Evolutionary conservation across 2,113 vertebrate species (phyloP).

Genomic region (Peromyscus californicus): DNA sequence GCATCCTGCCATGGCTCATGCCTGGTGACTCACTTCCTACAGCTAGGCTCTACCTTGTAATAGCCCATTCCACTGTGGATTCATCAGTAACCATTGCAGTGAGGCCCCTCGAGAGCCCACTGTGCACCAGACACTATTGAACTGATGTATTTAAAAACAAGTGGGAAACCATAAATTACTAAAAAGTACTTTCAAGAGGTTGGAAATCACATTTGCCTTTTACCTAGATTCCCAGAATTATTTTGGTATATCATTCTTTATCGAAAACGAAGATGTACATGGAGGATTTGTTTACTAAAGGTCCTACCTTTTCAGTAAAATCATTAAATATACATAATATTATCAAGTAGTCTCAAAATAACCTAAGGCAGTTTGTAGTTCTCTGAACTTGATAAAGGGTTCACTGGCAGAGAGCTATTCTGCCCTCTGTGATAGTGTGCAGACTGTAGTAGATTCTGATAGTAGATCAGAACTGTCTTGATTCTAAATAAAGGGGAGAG

Average conservation of each 20-base stretch:
- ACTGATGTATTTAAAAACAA: neutral
- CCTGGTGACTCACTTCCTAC: neutral
- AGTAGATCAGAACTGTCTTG: neutral
- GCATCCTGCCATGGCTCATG: neutral
- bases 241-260: neutral
- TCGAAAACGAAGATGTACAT: slow-evolving; percentile 13
- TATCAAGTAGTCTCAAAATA: neutral
- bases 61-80: neutral
- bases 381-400: slow-evolving; percentile 21
- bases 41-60: neutral
- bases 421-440: neutral
- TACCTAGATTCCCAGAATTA: neutral
- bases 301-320: slow-evolving; percentile 16
- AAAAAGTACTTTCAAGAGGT: neutral
- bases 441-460: neutral
- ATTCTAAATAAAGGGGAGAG: slow-evolving; percentile 27
- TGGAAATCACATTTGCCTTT: neutral
- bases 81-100: neutral
- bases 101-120: neutral
- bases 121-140: neutral
- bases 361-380: neutral
- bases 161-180: neutral
- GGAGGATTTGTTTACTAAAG: slow-evolving; percentile 33
- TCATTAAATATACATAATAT: slow-evolving; percentile 37
- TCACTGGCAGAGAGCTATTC: neutral